Evolutionary conservation across 2,888 invertebrate genomes (phyloP), one percentile per base, ranked within the genome.

Genomic region (Pammene fasciana): DNA sequence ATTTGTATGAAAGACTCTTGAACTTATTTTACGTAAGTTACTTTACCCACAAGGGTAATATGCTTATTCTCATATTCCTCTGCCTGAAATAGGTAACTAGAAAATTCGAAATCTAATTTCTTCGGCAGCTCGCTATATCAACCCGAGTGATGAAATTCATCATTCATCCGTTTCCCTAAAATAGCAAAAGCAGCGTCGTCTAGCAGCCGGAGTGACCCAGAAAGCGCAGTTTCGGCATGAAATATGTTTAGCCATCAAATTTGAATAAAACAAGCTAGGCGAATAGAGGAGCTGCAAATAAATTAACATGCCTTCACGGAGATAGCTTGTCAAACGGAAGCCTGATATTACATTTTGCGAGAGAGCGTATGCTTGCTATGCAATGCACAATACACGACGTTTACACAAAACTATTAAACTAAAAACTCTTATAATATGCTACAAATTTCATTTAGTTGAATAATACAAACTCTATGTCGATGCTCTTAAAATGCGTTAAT

Each of bases 241-340:
- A 88, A 88, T 86, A 87, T 86, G 84, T 85, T 86, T 79, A 75
- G 82, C 82, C 81, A 86, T 87, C 82, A 88, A 72, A 73, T 83
- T 84, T 84, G 79, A 84, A 84, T 84, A 83, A 78, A 82, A 81
- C 77, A 79, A 75, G 75, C 76, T 67, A 57, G 41, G 48, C 65
- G 59, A 65, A 71, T 71, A 56, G 72, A 59, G 73, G 75, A 71
- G 75, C 74, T 71, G 68, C 68, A 79, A 82, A 84, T 78, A 82
- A 84, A 81, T 83, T 80, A 83, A 82, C 80, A 81, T 79, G 77
- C 75, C 78, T 72, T 73, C 73, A 70, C 75, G 76, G 76, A 71
- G 76, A 72, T 61, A 38, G 38, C 68, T 52, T 64, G 45, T 64
- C 64, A 68, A 64, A 64, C 50, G 36, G 64, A 50, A 54, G 41